Evolutionary conservation across 2,113 vertebrate species (phyloP), one percentile per base, ranked within the genome.

Genomic region (Oplegnathus fasciatus): DNA sequence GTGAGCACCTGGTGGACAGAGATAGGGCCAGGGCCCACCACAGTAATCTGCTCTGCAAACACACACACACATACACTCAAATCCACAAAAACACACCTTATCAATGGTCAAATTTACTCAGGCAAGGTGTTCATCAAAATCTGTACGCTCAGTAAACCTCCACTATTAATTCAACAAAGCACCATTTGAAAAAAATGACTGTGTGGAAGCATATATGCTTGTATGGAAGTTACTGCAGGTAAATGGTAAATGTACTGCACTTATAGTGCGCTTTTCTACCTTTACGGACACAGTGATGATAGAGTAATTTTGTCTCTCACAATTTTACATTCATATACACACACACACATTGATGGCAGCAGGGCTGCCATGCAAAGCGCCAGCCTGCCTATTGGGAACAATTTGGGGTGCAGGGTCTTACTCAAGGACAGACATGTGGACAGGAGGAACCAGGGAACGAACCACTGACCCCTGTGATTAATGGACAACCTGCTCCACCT

Each of bases 91-190:
- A 70, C 57, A 84, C 78, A 92, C 79, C 67, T 78, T 90, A 89
- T 86, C 83, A 81, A 62, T 77, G 61, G 85, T 90, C 80, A 72
- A 42, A 92, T 92, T 90, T 89, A 91, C 83, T 92, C 89, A 86
- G 79, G 60, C 80, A 24, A 83, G 81, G 83, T 91, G 88, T 84
- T 92, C 85, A 89, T 90, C 78, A 82, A 75, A 86, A 87, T 55
- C 44, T 26, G 42, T 20, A 9, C 22, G 34, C 71, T 81, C 60
- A 52, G 86, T 77, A 84, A 90, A 86, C 28, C 18, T 24, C 40
- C 17, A 69, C 76, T 40, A 54, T 77, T 40, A 84, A 83, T 66
- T 68, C 74, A 83, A 78, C 90, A 83, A 70, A 73, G 44, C 60
- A 42, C 2, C 64, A 32, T 82, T 65, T 60, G 55, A 86, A 37